Percentiles rank a stretch among this genome's conserved stretches.
Evolutionary conservation across 2,888 invertebrate species (phyloP).

Genomic region (Chironomus riparius): DNA sequence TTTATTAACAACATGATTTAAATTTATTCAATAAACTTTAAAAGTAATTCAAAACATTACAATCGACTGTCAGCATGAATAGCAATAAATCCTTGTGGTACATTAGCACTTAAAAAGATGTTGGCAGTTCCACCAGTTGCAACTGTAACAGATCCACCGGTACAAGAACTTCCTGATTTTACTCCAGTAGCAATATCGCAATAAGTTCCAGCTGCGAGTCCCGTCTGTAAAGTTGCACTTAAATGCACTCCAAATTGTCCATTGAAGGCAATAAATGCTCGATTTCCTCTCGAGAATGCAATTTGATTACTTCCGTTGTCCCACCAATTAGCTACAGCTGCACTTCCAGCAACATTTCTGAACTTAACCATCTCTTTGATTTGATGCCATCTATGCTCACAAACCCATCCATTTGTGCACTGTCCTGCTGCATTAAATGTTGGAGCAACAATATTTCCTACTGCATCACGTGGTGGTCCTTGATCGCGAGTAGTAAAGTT

Average conservation of each 20-base stretch:
- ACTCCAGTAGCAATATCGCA: slow-evolving; percentile 79
- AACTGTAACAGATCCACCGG: slow-evolving; percentile 56
- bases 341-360: slow-evolving; percentile 56
- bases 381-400: slow-evolving; percentile 78
- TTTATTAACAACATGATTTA: no score
- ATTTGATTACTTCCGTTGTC: slow-evolving; percentile 73
- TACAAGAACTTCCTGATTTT: slow-evolving; percentile 49
- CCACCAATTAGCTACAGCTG: slow-evolving; percentile 63
- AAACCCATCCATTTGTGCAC: slow-evolving; percentile 69
- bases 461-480: slow-evolving; percentile 59
- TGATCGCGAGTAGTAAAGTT: slow-evolving; percentile 53
- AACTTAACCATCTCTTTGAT: slow-evolving; percentile 72
- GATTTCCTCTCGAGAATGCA: slow-evolving; percentile 68
- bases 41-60: neutral
- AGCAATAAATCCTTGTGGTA: slow-evolving; percentile 62
- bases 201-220: slow-evolving; percentile 66
- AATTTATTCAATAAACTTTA: no score
- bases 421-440: slow-evolving; percentile 53
- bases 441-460: slow-evolving; percentile 57
- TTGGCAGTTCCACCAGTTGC: slow-evolving; percentile 49
- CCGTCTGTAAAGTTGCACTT: slow-evolving; percentile 49
- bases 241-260: slow-evolving; percentile 53
- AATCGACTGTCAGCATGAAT: slow-evolving; percentile 46
- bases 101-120: slow-evolving; percentile 46
- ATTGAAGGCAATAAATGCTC: slow-evolving; percentile 70